These are phyloP conservation scores for Trypoxylus dichotomus DNA, from an alignment of 1,140 invertebrate species.

Conservation along the genomic window DNA sequence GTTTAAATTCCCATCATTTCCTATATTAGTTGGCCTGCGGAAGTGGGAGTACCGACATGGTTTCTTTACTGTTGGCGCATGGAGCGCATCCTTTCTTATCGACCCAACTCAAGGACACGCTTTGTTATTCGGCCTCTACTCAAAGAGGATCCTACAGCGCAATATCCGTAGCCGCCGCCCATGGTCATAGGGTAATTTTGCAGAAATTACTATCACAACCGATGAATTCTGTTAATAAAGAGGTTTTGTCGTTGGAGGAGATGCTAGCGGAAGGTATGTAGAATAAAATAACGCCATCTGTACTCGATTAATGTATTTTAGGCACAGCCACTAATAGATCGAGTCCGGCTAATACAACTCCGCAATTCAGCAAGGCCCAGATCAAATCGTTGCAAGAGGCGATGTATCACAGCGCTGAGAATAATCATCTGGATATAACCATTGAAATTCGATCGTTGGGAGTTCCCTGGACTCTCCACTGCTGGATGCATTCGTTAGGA, in stretches of 20 bases:
- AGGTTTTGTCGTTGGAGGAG: conserved; percentile 85
- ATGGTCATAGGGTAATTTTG: conserved; percentile 76
- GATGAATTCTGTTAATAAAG: conserved; percentile 64
- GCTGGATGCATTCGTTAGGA: conserved; percentile 86
- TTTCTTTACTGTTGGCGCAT: conserved; percentile 75
- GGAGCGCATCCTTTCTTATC: conserved; percentile 86
- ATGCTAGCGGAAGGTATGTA: conserved; percentile 76
- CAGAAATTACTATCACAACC: conserved; percentile 80
- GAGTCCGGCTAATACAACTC: conserved; percentile 41
- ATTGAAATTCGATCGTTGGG: conserved; percentile 80
- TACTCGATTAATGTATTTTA: conserved; percentile 29
- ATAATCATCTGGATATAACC: conserved; percentile 85
- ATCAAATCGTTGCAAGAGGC: conserved; percentile 85
- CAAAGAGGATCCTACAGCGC: conserved; percentile 83
- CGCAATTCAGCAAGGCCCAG: conserved; percentile 78
- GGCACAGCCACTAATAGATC: conserved; percentile 40
- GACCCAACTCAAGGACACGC: conserved; percentile 77
- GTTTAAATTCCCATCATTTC: conserved; percentile 42
- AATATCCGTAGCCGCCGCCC: conserved; percentile 83
- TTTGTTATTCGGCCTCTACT: conserved; percentile 82
- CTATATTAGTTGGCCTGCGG: conserved; percentile 71
- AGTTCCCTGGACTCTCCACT: conserved; percentile 86
- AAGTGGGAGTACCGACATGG: conserved; percentile 78
- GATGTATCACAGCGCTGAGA: conserved; percentile 90
- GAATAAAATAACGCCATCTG: conserved; percentile 51